These are phyloP conservation scores for Tortrix viridana DNA, from an alignment of 2,888 invertebrate genomes.

Conservation along the genomic window DNA sequence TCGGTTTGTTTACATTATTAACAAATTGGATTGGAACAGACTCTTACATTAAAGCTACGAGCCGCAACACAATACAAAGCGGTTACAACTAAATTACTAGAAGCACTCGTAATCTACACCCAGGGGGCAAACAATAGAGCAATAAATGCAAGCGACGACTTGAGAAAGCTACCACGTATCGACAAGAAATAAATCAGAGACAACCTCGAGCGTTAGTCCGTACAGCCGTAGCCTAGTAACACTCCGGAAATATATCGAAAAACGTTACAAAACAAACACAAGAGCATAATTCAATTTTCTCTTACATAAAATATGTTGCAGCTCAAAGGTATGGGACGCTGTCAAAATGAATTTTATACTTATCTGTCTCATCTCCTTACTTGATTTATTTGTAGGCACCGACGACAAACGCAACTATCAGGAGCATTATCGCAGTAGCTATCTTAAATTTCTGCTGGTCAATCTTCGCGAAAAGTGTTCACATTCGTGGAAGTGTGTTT, in stretches of 20 bases:
- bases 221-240: conserved; percentile 43
- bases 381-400: conserved; percentile 59
- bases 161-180: conserved; percentile 75
- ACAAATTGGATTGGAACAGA: too few relatives aligned
- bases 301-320: conserved; percentile 56
- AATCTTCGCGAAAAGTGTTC: conserved; percentile 33
- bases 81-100: conserved; percentile 72
- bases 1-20: too few relatives aligned
- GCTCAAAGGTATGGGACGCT: conserved; percentile 46
- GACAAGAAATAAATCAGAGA: conserved; percentile 75
- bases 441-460: conserved; percentile 42
- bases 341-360: conserved; percentile 48
- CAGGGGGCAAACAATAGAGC: conserved; percentile 77
- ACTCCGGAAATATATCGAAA: conserved; percentile 55
- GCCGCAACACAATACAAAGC: conserved; percentile 61
- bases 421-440: conserved; percentile 41
- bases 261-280: conserved; percentile 55
- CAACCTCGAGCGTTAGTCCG: conserved; percentile 60
- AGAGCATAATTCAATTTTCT: conserved; percentile 58
- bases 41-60: conserved; percentile 60
- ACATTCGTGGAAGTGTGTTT: conserved; percentile 25
- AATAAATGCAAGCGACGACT: conserved; percentile 69
- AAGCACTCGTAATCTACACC: conserved; percentile 63
- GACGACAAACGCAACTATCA: conserved; percentile 37
- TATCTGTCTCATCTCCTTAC: conserved; percentile 55